These are phyloP conservation scores for Psilopogon haemacephalus DNA, from an alignment of 2,113 vertebrate species.

Conservation along the genomic window DNA sequence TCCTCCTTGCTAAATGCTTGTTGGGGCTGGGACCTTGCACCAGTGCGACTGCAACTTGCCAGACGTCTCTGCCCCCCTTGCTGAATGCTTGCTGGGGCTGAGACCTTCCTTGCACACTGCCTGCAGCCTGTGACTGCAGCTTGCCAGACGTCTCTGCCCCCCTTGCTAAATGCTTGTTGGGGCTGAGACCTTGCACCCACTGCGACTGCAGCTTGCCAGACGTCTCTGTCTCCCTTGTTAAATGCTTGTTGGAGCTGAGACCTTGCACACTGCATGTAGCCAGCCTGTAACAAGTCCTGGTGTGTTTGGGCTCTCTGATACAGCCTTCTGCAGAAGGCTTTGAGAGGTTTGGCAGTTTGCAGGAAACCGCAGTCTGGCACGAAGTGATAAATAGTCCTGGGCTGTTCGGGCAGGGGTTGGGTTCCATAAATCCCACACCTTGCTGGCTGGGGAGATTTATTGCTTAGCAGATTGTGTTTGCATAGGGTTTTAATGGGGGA, in stretches of 20 bases:
- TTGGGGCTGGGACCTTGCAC: fast-evolving
- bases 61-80: neutral
- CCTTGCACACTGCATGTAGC: neutral
- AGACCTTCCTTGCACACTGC: neutral
- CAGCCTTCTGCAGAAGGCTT: neutral
- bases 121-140: neutral
- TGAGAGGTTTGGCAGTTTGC: neutral
- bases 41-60: too few relatives aligned
- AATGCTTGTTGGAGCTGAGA: fast-evolving
- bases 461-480: neutral
- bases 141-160: neutral
- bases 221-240: neutral
- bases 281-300: fast-evolving
- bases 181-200: neutral
- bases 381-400: neutral
- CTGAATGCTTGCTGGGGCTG: neutral
- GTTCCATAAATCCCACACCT: neutral
- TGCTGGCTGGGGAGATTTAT: neutral
- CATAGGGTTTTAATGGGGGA: neutral
- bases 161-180: neutral
- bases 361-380: neutral
- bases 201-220: neutral
- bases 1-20: neutral
- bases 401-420: neutral
- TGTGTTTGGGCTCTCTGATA: neutral